A percentile compares a stretch with the other conserved stretches of the same genome.
phyloP scores from a whole-genome alignment of 1,140 invertebrate genomes.

The Drosophila navojoa region DNA sequence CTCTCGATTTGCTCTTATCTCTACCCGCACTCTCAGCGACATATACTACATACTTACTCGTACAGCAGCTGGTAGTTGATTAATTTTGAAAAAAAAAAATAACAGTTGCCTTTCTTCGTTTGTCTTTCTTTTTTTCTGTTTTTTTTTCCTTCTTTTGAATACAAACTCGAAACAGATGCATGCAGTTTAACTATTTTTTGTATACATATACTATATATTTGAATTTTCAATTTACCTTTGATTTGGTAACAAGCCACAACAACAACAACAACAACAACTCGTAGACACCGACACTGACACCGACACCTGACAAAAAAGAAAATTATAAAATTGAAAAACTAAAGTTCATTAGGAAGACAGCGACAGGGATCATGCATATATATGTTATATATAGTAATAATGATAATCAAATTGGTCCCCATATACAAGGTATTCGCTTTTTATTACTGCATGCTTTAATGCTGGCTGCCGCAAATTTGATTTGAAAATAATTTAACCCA shows the following conservation, averaged over 20 bases:
- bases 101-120: conserved; percentile 57
- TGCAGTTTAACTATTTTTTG: conserved; percentile 44
- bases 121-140: conserved; percentile 10
- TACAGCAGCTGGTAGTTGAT: conserved; percentile 52
- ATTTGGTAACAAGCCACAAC: conserved; percentile 22
- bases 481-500: conserved; percentile 10
- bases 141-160: conserved; percentile 11
- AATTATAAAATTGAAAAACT: neutral
- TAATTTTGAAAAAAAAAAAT: conserved; percentile 52
- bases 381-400: neutral
- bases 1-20: conserved; percentile 28
- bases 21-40: conserved; percentile 36
- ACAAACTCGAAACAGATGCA: conserved; percentile 31
- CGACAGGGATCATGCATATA: conserved; percentile 13
- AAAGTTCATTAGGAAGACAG: conserved; percentile 23
- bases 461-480: conserved; percentile 76
- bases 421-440: neutral
- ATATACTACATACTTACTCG: conserved; percentile 35
- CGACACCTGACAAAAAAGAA: conserved; percentile 29
- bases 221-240: conserved; percentile 45
- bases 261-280: conserved; percentile 17
- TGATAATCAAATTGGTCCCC: conserved; percentile 28
- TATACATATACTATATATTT: conserved; percentile 19
- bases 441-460: conserved; percentile 75
- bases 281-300: conserved; percentile 61